Percentiles rank a stretch among this genome's conserved stretches.
Evolutionary conservation across 64 coral and sea anemone genomes (phyloP).

Genomic region (Exaiptasia diaphana): DNA sequence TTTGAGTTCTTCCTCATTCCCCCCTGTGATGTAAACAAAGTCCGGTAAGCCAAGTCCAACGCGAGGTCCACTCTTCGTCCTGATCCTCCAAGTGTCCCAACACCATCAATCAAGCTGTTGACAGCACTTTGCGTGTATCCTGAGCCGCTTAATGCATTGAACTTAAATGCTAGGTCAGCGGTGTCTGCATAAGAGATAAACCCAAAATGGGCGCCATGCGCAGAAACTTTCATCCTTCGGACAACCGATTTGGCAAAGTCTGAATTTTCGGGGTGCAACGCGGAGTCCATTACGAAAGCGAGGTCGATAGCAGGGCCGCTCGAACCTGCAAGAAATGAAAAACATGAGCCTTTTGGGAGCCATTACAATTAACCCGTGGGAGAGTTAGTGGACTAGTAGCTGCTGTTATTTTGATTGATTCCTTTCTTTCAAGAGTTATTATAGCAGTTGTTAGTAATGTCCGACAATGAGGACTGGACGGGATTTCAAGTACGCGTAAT

Average conservation of each 20-base stretch:
- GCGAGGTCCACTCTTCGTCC: slow-evolving; percentile 24
- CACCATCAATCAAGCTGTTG: neutral
- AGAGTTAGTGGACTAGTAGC: no score
- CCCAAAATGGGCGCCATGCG: slow-evolving; percentile 38
- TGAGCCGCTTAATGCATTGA: slow-evolving; percentile 30
- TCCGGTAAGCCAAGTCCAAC: slow-evolving; percentile 5
- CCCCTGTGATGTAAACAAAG: slow-evolving; percentile 26
- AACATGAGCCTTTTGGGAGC: no score
- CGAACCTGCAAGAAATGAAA: neutral
- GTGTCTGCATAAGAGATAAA: slow-evolving; percentile 25
- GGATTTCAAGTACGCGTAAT: no score
- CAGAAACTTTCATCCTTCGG: slow-evolving; percentile 42
- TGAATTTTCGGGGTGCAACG: slow-evolving; percentile 20
- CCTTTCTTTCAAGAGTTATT: no score
- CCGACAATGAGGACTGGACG: no score
- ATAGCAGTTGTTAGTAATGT: no score
- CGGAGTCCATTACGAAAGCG: slow-evolving; percentile 49
- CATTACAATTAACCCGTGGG: no score
- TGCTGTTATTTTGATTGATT: no score
- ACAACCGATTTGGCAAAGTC: slow-evolving; percentile 37
- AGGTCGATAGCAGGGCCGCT: slow-evolving; percentile 20
- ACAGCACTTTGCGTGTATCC: neutral
- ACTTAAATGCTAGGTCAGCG: slow-evolving; percentile 16
- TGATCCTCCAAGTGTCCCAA: slow-evolving; percentile 13
- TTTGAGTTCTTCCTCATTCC: slow-evolving; percentile 2